Conservation (phyloP, 2,888 invertebrate species). For the Tetrapedia diversipes region DNA sequence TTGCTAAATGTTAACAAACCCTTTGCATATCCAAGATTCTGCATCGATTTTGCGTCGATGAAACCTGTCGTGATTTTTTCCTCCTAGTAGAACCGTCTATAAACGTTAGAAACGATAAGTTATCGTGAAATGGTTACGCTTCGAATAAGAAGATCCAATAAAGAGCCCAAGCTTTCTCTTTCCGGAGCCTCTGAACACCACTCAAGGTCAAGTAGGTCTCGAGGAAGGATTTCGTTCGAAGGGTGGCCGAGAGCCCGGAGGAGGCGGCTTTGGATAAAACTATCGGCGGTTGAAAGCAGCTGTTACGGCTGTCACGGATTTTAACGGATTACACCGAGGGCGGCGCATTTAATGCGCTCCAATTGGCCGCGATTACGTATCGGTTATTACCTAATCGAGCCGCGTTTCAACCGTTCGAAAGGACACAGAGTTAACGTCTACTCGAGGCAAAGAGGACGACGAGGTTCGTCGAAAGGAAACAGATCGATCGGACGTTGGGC, state of each 20-base stretch:
- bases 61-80: too few relatives aligned
- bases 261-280: slow-evolving; percentile 57
- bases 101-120: too few relatives aligned
- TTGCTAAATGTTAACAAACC: too few relatives aligned
- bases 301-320: slow-evolving; percentile 28
- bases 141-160: too few relatives aligned
- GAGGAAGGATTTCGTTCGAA: slow-evolving; percentile 22
- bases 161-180: too few relatives aligned
- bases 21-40: too few relatives aligned
- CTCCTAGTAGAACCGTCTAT: too few relatives aligned
- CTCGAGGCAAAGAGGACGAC: neutral
- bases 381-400: slow-evolving; percentile 33
- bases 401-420: neutral
- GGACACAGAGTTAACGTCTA: neutral
- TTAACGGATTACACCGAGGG: slow-evolving; percentile 17
- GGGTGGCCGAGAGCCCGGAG: too few relatives aligned
- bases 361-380: slow-evolving; percentile 11
- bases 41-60: too few relatives aligned
- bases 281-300: slow-evolving; percentile 56
- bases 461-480: slow-evolving; percentile 20
- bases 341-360: slow-evolving; percentile 15
- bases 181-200: too few relatives aligned
- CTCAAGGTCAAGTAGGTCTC: slow-evolving; percentile 43
- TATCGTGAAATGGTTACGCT: too few relatives aligned
- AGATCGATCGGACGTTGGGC: slow-evolving; percentile 29